A percentile compares a stretch with the other conserved stretches of the same genome.
These are phyloP conservation scores for Pantelozetes paolii DNA, from an alignment of 2,888 invertebrate genomes.

Conservation along the genomic window DNA sequence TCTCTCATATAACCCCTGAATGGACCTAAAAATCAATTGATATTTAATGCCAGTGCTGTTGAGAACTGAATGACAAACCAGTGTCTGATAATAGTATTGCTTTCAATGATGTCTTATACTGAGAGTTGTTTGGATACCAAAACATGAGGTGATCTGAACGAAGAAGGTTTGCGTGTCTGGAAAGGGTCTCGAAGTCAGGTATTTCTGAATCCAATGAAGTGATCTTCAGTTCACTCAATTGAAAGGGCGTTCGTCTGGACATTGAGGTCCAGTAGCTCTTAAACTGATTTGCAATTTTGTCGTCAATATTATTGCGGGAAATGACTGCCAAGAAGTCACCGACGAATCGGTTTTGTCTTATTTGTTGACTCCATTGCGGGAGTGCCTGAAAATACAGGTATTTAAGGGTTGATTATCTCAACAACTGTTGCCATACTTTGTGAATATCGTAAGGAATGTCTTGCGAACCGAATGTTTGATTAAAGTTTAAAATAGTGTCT, in stretches of 20 bases:
- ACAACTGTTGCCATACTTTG: constrained; percentile 39
- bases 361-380: constrained; percentile 29
- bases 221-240: constrained; percentile 48
- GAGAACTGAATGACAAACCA: constrained; percentile 50
- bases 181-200: constrained; percentile 49
- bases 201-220: constrained; percentile 49
- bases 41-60: too few species aligned
- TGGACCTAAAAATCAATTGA: constrained; percentile 43
- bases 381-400: constrained; percentile 38
- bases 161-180: constrained; percentile 51
- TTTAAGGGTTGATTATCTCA: background rate
- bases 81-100: constrained; percentile 53
- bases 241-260: constrained; percentile 37
- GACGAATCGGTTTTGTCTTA: constrained; percentile 39
- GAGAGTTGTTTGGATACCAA: constrained; percentile 52
- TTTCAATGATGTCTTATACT: constrained; percentile 48
- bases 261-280: constrained; percentile 42
- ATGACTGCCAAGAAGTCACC: constrained; percentile 52
- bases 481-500: constrained; percentile 52
- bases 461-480: constrained; percentile 48
- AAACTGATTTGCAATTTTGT: constrained; percentile 48
- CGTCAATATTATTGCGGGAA: constrained; percentile 50
- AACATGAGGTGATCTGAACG: constrained; percentile 52
- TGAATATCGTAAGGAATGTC: constrained; percentile 49
- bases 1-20: constrained; percentile 47